A percentile compares a stretch with the other conserved stretches of the same genome.
Conservation (phyloP, 1,140 invertebrate genomes). For the Berghia stephanieae region DNA sequence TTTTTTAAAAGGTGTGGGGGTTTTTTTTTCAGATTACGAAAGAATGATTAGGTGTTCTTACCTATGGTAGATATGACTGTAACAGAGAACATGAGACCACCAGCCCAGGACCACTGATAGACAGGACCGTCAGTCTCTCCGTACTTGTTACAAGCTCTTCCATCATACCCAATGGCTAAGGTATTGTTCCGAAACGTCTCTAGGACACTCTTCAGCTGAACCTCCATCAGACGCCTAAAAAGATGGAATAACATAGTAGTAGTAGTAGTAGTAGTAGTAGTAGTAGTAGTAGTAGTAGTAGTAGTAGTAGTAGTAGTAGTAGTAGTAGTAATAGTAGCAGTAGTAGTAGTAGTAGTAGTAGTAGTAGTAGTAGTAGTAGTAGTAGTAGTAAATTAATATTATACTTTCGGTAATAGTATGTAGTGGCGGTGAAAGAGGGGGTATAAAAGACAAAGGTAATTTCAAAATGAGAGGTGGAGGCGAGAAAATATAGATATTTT, state of each 20-base stretch:
- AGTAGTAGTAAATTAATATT: no score
- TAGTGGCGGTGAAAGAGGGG: no score
- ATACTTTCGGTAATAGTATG: no score
- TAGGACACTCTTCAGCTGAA: constrained; percentile 48
- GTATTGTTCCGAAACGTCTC: constrained; percentile 58
- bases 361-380: constrained; percentile 10
- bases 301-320: constrained; percentile 23
- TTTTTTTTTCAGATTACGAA: no score
- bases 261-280: constrained; percentile 20
- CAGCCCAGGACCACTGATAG: constrained; percentile 61
- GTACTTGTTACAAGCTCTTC: constrained; percentile 47
- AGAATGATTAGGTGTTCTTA: constrained; percentile 77
- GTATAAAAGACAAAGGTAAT: no score
- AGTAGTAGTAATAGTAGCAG: constrained; percentile 19
- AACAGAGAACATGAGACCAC: constrained; percentile 81
- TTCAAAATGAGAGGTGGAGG: no score
- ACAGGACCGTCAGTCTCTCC: constrained; percentile 48
- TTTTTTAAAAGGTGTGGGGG: no score
- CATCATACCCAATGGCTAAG: constrained; percentile 59
- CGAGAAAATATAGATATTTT: no score
- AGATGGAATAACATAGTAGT: not conserved
- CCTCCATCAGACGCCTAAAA: constrained; percentile 37
- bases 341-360: constrained; percentile 17
- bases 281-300: constrained; percentile 27
- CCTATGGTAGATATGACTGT: constrained; percentile 97